A percentile compares a stretch with the other conserved stretches of the same genome.
These are phyloP conservation scores for Vanessa atalanta DNA, from an alignment of 1,140 invertebrate genomes.

Conservation along the genomic window DNA sequence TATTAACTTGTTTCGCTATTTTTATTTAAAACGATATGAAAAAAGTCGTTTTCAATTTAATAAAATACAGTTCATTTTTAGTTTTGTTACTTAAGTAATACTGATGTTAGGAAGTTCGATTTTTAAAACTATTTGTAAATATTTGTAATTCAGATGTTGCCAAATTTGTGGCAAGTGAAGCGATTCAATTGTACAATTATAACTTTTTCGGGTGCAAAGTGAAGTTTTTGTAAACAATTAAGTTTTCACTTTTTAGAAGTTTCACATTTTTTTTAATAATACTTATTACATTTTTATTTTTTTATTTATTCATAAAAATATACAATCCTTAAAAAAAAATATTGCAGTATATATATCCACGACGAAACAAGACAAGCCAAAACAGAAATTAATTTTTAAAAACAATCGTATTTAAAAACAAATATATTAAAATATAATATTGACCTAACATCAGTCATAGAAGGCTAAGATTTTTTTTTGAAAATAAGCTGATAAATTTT, in stretches of 20 bases:
- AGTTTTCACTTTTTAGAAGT: not conserved
- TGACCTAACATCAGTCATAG: too few relatives aligned
- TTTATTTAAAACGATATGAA: constrained; percentile 11
- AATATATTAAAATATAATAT: too few relatives aligned
- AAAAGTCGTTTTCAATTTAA: not conserved
- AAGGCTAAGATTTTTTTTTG: too few relatives aligned
- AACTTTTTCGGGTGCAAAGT: constrained; percentile 26
- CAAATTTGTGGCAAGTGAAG: constrained; percentile 30
- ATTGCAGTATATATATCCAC: too few relatives aligned
- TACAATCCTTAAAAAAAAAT: too few relatives aligned
- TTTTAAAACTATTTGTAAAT: not conserved
- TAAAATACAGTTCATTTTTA: constrained; percentile 20
- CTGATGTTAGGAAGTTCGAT: constrained; percentile 15
- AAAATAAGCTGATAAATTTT: too few relatives aligned
- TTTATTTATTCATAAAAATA: too few relatives aligned
- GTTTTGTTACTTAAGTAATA: constrained; percentile 27
- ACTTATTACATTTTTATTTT: too few relatives aligned
- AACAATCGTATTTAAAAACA: too few relatives aligned
- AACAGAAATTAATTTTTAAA: too few relatives aligned
- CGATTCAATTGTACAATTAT: constrained; percentile 27
- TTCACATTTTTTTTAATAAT: not conserved
- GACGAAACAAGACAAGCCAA: too few relatives aligned
- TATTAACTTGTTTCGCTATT: constrained; percentile 1
- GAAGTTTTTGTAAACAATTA: constrained; percentile 8
- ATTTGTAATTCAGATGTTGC: constrained; percentile 24